phyloP scores from a whole-genome alignment of 2,888 invertebrate species.

The Plusia festucae region DNA sequence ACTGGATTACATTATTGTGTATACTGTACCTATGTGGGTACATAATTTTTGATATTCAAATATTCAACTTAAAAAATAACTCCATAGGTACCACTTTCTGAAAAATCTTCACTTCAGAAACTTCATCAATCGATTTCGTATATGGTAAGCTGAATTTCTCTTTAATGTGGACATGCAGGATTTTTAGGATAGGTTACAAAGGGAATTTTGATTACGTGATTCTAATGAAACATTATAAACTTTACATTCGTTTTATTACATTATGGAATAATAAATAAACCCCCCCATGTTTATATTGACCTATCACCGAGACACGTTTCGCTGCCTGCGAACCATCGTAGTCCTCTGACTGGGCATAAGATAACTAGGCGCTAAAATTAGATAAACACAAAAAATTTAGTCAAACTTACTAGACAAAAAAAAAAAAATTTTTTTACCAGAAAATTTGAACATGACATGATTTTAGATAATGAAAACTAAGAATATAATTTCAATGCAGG shows the following conservation, averaged over 20 bases:
- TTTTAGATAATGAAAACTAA: no score
- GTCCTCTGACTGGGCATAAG: slow-evolving; percentile 69
- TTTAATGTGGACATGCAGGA: slow-evolving; percentile 8
- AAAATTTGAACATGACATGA: neutral
- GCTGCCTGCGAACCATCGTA: slow-evolving; percentile 77
- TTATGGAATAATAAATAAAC: slow-evolving; percentile 88
- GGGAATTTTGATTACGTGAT: slow-evolving; percentile 33
- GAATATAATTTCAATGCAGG: no score
- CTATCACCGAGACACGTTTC: slow-evolving; percentile 83
- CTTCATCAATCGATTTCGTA: neutral
- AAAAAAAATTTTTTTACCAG: neutral
- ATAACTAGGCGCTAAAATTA: neutral
- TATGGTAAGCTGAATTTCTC: neutral
- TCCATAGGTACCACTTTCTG: no score
- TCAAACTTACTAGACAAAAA: no score
- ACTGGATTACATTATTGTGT: no score
- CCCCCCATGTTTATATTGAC: slow-evolving; percentile 79
- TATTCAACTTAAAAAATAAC: no score
- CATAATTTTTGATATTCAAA: no score
- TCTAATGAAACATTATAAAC: slow-evolving; percentile 78
- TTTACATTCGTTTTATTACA: slow-evolving; percentile 87
- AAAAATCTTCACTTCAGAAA: no score
- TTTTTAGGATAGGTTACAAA: slow-evolving; percentile 9
- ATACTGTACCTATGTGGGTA: no score
- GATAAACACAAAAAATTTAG: neutral